These are phyloP conservation scores for Conus betulinus DNA, from an alignment of 1,140 invertebrate species.

Conservation along the genomic window DNA sequence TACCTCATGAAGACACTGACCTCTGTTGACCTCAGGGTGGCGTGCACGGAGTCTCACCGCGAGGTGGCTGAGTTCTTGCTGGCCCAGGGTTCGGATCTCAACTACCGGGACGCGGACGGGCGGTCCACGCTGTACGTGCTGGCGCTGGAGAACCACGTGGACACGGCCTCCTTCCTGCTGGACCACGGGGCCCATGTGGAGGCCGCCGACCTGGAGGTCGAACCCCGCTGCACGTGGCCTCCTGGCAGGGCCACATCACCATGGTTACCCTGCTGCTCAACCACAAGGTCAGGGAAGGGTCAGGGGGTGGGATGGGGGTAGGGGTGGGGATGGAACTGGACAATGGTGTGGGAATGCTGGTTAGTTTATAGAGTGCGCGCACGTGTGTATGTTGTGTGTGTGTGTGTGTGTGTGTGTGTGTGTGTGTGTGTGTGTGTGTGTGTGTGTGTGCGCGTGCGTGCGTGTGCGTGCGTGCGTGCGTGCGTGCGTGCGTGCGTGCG, in stretches of 20 bases:
- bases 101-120: constrained; percentile 93
- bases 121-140: constrained; percentile 93
- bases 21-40: constrained; percentile 79
- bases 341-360: too few species aligned
- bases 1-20: constrained; percentile 71
- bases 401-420: neutral
- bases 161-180: constrained; percentile 85
- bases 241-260: constrained; percentile 94
- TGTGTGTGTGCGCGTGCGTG: neutral
- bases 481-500: neutral
- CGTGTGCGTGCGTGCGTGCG: neutral
- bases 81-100: constrained; percentile 88
- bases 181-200: constrained; percentile 86
- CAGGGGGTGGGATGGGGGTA: neutral
- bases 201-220: constrained; percentile 91
- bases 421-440: too few species aligned
- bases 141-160: constrained; percentile 91
- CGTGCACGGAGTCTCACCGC: constrained; percentile 89
- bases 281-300: constrained; percentile 74
- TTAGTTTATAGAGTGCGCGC: neutral
- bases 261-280: constrained; percentile 91
- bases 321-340: neutral
- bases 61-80: constrained; percentile 78
- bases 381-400: neutral
- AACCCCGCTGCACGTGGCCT: constrained; percentile 92